These are phyloP conservation scores for Columba livia DNA, from an alignment of 2,113 vertebrate species.

Conservation along the genomic window DNA sequence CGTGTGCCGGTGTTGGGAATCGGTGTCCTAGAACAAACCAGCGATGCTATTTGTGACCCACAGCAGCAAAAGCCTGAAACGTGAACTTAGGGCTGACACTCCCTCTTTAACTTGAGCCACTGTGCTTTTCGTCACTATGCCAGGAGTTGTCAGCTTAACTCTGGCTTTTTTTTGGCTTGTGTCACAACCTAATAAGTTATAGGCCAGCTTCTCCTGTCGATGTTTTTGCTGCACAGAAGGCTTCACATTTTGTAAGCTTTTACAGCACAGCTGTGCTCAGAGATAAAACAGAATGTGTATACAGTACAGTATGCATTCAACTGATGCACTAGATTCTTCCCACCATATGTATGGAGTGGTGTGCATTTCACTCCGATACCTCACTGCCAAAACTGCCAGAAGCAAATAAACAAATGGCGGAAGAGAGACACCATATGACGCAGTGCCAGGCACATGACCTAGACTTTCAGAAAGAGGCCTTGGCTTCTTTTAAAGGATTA, in stretches of 20 bases:
- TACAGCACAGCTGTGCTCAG: slow-evolving; percentile 79
- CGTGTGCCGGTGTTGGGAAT: background rate
- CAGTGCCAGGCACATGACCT: slow-evolving; percentile 51
- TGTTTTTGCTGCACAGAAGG: slow-evolving; percentile 80
- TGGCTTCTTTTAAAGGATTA: slow-evolving; percentile 31
- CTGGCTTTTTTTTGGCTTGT: slow-evolving; percentile 67
- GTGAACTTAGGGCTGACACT: background rate
- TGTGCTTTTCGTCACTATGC: slow-evolving; percentile 15
- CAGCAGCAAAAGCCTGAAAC: background rate
- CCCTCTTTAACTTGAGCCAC: slow-evolving; percentile 13
- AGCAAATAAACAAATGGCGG: slow-evolving; percentile 75
- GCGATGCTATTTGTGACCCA: background rate
- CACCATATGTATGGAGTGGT: slow-evolving; percentile 77
- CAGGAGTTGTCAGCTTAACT: slow-evolving; percentile 66
- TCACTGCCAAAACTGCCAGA: slow-evolving; percentile 76
- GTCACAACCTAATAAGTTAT: slow-evolving; percentile 74
- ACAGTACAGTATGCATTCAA: slow-evolving; percentile 77
- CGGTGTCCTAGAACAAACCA: background rate
- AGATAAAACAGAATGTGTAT: slow-evolving; percentile 83
- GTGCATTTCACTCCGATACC: slow-evolving; percentile 74
- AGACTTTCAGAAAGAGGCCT: slow-evolving; percentile 32
- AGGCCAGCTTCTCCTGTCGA: slow-evolving; percentile 75
- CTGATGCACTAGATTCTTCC: slow-evolving; percentile 75
- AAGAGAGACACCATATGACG: slow-evolving; percentile 44
- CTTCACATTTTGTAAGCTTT: slow-evolving; percentile 81